Evolutionary conservation across 1,140 invertebrate genomes (phyloP).

Genomic region (Lepidurus arcticus): DNA sequence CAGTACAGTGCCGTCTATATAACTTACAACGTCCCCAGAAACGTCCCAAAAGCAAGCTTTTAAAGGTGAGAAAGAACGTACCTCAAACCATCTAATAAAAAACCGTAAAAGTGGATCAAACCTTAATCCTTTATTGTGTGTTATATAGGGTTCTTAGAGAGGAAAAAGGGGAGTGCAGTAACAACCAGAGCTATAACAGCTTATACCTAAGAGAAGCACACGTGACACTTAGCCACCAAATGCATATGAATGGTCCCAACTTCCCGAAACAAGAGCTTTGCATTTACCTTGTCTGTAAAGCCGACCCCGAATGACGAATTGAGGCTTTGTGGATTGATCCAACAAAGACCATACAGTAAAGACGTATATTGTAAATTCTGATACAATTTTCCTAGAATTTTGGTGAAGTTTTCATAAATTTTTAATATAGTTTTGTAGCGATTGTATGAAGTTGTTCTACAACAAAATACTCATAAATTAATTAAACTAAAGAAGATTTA

Average conservation of each 20-base stretch:
- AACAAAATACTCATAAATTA: no score
- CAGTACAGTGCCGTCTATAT: no score
- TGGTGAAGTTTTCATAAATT: no score
- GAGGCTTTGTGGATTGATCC: not conserved
- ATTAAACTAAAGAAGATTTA: no score
- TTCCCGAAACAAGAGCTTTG: not conserved
- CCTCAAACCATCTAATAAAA: not conserved
- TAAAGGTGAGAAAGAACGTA: not conserved
- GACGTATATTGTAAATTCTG: no score
- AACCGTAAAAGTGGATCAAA: conserved; percentile 1
- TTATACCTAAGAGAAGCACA: not conserved
- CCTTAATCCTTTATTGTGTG: conserved; percentile 4
- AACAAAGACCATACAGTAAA: no score
- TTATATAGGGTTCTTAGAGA: conserved; percentile 1
- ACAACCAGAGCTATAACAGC: not conserved
- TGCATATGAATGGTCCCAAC: conserved; percentile 11
- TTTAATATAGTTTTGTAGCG: no score
- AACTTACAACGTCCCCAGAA: not conserved
- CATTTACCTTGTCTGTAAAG: not conserved
- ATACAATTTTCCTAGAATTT: no score
- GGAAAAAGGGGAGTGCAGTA: not conserved
- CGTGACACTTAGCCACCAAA: not conserved
- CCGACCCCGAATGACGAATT: not conserved
- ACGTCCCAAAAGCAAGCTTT: not conserved
- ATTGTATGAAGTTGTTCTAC: no score